Percentiles rank a stretch among this genome's conserved stretches.
phyloP scores from a whole-genome alignment of 2,797 vertebrate species.

The Halcyon leucocephala region DNA sequence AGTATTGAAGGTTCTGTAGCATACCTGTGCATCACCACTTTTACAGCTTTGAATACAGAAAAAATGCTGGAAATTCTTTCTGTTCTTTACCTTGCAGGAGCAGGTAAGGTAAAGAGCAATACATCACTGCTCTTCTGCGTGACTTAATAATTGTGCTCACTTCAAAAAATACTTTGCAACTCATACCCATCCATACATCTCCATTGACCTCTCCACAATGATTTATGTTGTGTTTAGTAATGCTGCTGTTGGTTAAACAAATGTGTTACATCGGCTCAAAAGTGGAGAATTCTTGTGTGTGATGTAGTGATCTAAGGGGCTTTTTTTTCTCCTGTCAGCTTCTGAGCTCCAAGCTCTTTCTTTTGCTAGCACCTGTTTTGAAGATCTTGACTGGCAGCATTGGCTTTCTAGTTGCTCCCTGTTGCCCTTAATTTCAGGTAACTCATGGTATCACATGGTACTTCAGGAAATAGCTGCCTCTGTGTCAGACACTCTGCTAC shows the following conservation, averaged over 20 bases:
- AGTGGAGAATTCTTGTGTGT: too few species aligned
- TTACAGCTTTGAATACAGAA: background rate
- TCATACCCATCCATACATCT: too few species aligned
- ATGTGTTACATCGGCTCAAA: too few species aligned
- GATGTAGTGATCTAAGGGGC: too few species aligned
- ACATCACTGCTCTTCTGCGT: too few species aligned
- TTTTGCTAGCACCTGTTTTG: background rate
- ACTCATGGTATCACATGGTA: fast-evolving
- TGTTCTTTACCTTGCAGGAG: background rate
- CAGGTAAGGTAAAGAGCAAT: too few species aligned
- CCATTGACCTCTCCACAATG: too few species aligned
- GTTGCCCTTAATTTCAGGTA: background rate
- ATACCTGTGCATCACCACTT: background rate
- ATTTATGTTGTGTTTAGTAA: too few species aligned
- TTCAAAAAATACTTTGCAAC: too few species aligned
- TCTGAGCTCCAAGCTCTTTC: background rate
- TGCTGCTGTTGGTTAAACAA: too few species aligned
- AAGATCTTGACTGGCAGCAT: background rate
- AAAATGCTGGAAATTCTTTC: background rate
- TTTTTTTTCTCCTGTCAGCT: background rate
- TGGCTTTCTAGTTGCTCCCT: background rate
- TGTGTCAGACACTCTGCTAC: fast-evolving
- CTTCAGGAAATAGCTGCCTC: background rate
- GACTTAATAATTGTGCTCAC: too few species aligned
- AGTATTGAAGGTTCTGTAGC: background rate